Evolutionary conservation across 2,113 vertebrate genomes (phyloP), one percentile per base, ranked within the genome.

Genomic region (Eretmochelys imbricata): DNA sequence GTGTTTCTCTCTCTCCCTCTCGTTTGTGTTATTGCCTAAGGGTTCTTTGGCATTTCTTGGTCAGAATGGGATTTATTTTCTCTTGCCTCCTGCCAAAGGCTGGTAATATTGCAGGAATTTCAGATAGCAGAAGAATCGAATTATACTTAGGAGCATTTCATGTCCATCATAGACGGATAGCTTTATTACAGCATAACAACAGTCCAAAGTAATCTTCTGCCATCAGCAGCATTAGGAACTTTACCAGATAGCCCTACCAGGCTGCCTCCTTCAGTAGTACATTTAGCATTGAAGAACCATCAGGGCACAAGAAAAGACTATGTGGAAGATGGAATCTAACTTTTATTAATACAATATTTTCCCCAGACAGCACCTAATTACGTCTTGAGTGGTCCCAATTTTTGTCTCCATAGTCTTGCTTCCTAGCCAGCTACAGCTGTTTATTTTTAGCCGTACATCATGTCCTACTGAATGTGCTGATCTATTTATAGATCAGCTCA

Each of bases 271-370:
- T 92, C 96, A 78, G 48, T 35, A 76, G 94, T 46, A 80, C 54
- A 51, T 89, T 95, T 94, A 94, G 81, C 85, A 93, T 78, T 27
- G 12, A 94, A 86, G 93, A 94, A 79, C 88, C 86, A 42, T 86
- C 55, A 91, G 94, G 86, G 89, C 84, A 85, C 55, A 78, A 49
- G 72, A 86, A 88, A 97, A 91, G 20, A 69, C 87, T 97, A 54
- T 89, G 96, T 97, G 69, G 95, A 96, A 75, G 31, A 94, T 87
- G 49, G 84, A 65, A 89, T 62, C 75, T 92, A 95, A 96, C 96
- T 96, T 91, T 3, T 81, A 95, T 93, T 96, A 95, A 94, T 38
- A 35, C 83, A 93, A 8, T 94, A 49, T 93, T 97, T 98, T 75
- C 85, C 88, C 69, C 79, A 90, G 89, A 87, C 87, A 91, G 87